Evolutionary conservation across 2,888 invertebrate species (phyloP), one percentile per base, ranked within the genome.

Genomic region (Mythimna pallens): DNA sequence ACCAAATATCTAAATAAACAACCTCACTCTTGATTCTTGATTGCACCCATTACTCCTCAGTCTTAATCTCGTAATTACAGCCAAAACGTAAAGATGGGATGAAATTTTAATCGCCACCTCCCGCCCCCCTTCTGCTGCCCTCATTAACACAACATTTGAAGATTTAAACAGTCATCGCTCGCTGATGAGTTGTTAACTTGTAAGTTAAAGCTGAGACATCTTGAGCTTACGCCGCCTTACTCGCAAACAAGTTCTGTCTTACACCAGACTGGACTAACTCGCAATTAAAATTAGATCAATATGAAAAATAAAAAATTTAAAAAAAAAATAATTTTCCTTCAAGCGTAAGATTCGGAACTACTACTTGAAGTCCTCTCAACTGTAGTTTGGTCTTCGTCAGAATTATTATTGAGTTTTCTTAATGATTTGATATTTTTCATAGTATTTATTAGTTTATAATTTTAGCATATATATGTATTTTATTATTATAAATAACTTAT

Each of bases 171-270:
- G 86, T 88, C 86, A 86, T 87, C 86, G 87, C 69, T 76, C 65
- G 74, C 76, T 86, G 91, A 92, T 90, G 92, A 92, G 92, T 91
- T 92, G 91, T 93, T 92, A 91, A 91, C 86, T 88, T 87, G 87
- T 88, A 87, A 88, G 88, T 88, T 87, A 84, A 86, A 84, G 86
- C 52, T 30, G 7, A 40, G 34, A 81, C 59, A 86, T 77, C 14
- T 30, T 80, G 64, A 86, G 76, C 65, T 73, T 81, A 78, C 69
- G 73, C n/a, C 47, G 52, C 75, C 30, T 7, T 0, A 50, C 0
- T 47, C 1, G 17, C 3, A 17, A 57, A 57, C 25, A 25, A 3
- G 6, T 14, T n/a, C 12, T 47, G 47, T 25, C 25, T 25, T 25
- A 25, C 25, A 25, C 25, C 25, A 25, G 25, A 25, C 25, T 25